Evolutionary conservation across 2,888 invertebrate species (phyloP).

Genomic region (Leptopilina drosophilae): DNA sequence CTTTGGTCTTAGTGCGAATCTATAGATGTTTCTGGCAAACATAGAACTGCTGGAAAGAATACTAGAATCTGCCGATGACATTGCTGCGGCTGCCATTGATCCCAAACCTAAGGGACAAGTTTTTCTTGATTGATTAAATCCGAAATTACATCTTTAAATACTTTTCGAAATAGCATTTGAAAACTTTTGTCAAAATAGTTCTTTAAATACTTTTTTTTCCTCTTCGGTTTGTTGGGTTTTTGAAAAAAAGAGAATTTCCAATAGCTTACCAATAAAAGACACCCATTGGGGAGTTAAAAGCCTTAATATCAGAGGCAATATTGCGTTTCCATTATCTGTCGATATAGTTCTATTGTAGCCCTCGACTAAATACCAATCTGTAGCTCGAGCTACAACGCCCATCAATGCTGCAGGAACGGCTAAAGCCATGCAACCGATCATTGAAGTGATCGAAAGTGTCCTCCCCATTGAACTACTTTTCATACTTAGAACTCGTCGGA

Average conservation of each 20-base stretch:
- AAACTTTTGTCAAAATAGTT: no score
- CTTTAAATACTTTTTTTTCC: no score
- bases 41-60: conserved; percentile 85
- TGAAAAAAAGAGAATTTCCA: neutral
- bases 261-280: conserved; percentile 79
- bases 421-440: conserved; percentile 82
- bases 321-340: conserved; percentile 78
- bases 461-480: conserved; percentile 82
- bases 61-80: conserved; percentile 87
- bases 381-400: conserved; percentile 81
- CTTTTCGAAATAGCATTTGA: no score
- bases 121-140: no score
- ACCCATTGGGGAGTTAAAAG: conserved; percentile 79
- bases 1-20: conserved; percentile 82
- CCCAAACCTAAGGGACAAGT: conserved; percentile 79
- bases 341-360: conserved; percentile 69
- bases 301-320: conserved; percentile 83
- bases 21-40: conserved; percentile 86
- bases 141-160: no score
- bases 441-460: conserved; percentile 82
- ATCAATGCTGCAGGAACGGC: conserved; percentile 83
- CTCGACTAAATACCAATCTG: conserved; percentile 79
- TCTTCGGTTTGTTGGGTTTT: neutral
- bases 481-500: conserved; percentile 84
- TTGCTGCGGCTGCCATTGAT: conserved; percentile 86